Base-by-base conservation (phyloP, 2,888 invertebrate genomes). In the Thecocarcelia acutangulata region DNA sequence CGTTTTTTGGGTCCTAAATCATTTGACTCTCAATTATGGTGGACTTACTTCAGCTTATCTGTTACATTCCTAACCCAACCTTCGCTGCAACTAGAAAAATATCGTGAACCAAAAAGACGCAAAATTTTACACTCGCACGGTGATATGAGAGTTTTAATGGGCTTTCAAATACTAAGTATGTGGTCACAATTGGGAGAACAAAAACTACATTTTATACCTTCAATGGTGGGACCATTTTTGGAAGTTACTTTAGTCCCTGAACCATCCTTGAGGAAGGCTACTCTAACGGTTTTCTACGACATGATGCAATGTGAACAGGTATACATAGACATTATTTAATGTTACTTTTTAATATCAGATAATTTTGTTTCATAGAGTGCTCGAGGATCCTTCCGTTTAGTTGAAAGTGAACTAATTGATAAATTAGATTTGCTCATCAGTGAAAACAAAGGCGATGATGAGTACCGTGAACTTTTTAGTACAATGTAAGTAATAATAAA, bases 171-270 rank as follows among this genome's bases (percentile, higher is more conserved):
- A 84, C 92, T 98, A 11, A 95, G 96, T 21, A 96, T 97, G 92
- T 98, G 98, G 98, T 96, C 95, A 33, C 94, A 96, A 86, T 92
- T 98, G 80, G 97, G 96, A 92, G 95, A 96, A 68, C 95, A 96
- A 50, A 97, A 97, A 89, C 92, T 97, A 2, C 94, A 96, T 88
- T 96, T 98, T 86, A 96, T 98, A 84, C 97, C 97, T 0, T 95
- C 95, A 0, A 96, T 98, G 93, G 97, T 98, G 8, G 97, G 97
- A 0, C 97, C 97, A 0, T 96, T 98, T 86, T 92, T 98, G 50
- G 97, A 98, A 91, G 97, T 98, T 4, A 98, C 98, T 0, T 92
- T 98, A 40, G 97, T 98, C 5, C 96, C 96, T 0, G 96, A 97
- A 87, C 93, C 93, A 44, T 95, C 96, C 84, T 90, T 98, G 8